Evolutionary conservation across 2,113 vertebrate genomes (phyloP), one percentile per base, ranked within the genome.

Genomic region (Oxyruncus cristatus): DNA sequence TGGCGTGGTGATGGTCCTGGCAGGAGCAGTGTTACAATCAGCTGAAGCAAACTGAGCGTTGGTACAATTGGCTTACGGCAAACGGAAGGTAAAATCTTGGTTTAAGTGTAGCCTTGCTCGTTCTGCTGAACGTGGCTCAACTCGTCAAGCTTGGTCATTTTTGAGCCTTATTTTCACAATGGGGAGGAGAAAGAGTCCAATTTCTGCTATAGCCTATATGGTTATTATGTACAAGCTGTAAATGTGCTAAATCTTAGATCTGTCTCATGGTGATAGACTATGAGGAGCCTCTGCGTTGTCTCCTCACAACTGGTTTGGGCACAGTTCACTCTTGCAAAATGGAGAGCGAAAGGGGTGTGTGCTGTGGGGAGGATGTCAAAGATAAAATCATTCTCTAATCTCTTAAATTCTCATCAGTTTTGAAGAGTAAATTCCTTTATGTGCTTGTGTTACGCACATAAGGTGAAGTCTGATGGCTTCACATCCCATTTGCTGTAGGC

Each of bases 371-470:
- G 52, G 52, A 24, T 59, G 30, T 49, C 37, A 16, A 10, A 62
- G 72, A 53, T 39, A 30, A 74, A 91, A 74, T 53, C 0, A 0
- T 13, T 65, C 26, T 17, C 67, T 70, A 23, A 95, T 49, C 30
- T 70, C 41, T 21, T 59, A 14, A 79, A 41, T 92, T 76, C 32
- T 44, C 22, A 14, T 44, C 35, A 49, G 12, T 63, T 28, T 76
- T 56, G 65, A 79, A 5, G 5, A 79, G 78, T 56, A 68, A 11
- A 67, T 59, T 63, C 42, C 24, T 74, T 10, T 72, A 19, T 28
- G 68, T 75, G 61, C 39, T 44, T 32, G 27, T 23, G n/a, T 47
- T 89, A 7, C 0, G 0, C 47, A 59, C 1, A 0, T 26, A 26
- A 1, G 2, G 46, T 76, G 66, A 70, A 49, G 80, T 33, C 82